phyloP scores from a whole-genome alignment of 2,888 invertebrate species.

The Cerceris ruficornis region DNA sequence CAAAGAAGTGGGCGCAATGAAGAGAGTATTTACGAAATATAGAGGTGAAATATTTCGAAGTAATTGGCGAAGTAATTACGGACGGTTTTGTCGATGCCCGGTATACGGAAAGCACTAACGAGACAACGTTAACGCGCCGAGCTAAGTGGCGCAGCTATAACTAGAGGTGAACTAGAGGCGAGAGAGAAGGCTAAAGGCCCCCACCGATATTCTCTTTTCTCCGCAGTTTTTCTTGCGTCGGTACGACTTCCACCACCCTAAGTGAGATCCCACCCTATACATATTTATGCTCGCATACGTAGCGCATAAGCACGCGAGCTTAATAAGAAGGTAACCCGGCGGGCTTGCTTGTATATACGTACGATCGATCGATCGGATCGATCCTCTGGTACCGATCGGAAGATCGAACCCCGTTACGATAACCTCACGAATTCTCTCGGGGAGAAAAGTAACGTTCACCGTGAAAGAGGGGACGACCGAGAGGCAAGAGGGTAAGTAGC shows the following conservation, averaged over 20 bases:
- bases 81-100: conserved; percentile 24
- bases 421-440: conserved; percentile 40
- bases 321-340: conserved; percentile 33
- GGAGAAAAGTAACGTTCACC: conserved; percentile 44
- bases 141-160: conserved; percentile 33
- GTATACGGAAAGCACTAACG: conserved; percentile 40
- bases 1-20: conserved; percentile 3
- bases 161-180: neutral
- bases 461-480: neutral
- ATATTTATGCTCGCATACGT: conserved; percentile 1
- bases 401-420: conserved; percentile 24
- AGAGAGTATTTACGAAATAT: conserved; percentile 40
- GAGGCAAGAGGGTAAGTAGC: neutral
- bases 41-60: conserved; percentile 49
- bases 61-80: conserved; percentile 53
- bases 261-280: conserved; percentile 9
- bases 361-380: conserved; percentile 3
- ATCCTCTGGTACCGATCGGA: conserved; percentile 1
- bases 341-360: neutral
- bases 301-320: conserved; percentile 30
- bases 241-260: neutral
- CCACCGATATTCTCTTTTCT: conserved; percentile 22
- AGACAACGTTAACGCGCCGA: conserved; percentile 46
- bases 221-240: conserved; percentile 11
- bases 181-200: neutral